phyloP scores from a whole-genome alignment of 2,888 invertebrate species.

The Netelia melanura region DNA sequence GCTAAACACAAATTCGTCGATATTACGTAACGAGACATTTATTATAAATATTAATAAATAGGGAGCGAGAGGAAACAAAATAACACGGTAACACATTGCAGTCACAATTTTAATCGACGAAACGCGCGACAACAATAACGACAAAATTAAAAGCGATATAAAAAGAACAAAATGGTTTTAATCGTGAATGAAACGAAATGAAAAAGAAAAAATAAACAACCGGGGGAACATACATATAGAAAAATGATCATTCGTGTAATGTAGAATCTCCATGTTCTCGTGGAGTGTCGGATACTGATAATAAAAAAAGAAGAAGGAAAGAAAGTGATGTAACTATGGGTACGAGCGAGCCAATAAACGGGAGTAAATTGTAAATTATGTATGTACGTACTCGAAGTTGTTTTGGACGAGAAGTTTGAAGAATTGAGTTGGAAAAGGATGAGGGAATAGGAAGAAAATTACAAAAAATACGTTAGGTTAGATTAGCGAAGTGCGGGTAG shows the following conservation, averaged over 20 bases:
- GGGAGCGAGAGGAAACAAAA: not conserved
- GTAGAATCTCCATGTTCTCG: slow-evolving; percentile 26
- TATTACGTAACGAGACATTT: slow-evolving; percentile 40
- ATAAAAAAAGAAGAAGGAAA: slow-evolving; percentile 26
- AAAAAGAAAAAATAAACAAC: slow-evolving; percentile 32
- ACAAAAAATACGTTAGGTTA: not conserved
- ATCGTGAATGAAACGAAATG: slow-evolving; percentile 44
- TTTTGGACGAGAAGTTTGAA: not conserved
- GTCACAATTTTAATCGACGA: slow-evolving; percentile 25
- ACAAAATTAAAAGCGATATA: slow-evolving; percentile 44
- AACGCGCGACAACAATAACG: slow-evolving; percentile 63
- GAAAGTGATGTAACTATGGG: slow-evolving; percentile 14
- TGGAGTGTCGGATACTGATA: slow-evolving; percentile 23
- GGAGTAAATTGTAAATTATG: not conserved
- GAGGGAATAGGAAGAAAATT: not conserved
- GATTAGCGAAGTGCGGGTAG: not conserved
- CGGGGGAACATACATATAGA: slow-evolving; percentile 33
- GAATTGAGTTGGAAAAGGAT: not conserved
- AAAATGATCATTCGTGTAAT: slow-evolving; percentile 30
- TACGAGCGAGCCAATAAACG: not conserved
- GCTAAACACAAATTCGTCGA: slow-evolving; percentile 47
- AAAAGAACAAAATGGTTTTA: not conserved
- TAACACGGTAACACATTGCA: slow-evolving; percentile 4
- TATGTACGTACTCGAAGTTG: not conserved
- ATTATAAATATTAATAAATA: slow-evolving; percentile 1